Base-by-base conservation (phyloP, 2,797 vertebrate species). In the Oreochromis grahami region DNA sequence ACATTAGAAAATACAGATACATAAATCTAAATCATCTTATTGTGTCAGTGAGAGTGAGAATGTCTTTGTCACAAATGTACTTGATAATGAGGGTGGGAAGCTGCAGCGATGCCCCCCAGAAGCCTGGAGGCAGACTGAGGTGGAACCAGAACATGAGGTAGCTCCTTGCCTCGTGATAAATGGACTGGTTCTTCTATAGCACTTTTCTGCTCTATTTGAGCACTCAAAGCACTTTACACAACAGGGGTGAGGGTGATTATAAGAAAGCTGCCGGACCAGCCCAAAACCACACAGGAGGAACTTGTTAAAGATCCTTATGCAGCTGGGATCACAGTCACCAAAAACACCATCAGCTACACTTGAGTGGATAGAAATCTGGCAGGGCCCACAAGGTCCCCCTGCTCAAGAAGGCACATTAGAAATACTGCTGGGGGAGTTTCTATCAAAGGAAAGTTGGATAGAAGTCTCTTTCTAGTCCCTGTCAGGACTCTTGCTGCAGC, bases 21-120 rank as follows among this genome's bases (percentile, higher is more conserved):
- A 15, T 29, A 34, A 7, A 32, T 32, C 3, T 0, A 55, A 55
- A 29, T 55, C 53, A 3, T 55, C 12, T 55, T 0, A 24, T 29
- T 13, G 0, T 55, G 24, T 8, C 13, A 55, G 24, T 26, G 24
- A 55, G 24, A 0, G 53, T 56, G 26, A 56, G 26, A 56, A 29
- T 56, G 55, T 56, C 26, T 56, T 32, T 32, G 26, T 58, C 26
- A 56, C 26, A 29, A 56, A 56, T 56, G 26, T 29, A 26, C 1
- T 56, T 56, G 55, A 9, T 56, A 29, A 56, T 5, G 0, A 29
- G 26, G 55, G 8, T 32, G 55, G 5, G 55, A 32, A 32, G 55
- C 26, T 58, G 24, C 53, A 56, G 53, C 7, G 8, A 56, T 56
- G 53, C 53, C 2, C 24, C 26, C 24, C 53, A 29, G 53, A 55